Percentiles rank a stretch among this genome's conserved stretches.
phyloP scores from a whole-genome alignment of 2,113 vertebrate species.

The Malurus cyaneus region DNA sequence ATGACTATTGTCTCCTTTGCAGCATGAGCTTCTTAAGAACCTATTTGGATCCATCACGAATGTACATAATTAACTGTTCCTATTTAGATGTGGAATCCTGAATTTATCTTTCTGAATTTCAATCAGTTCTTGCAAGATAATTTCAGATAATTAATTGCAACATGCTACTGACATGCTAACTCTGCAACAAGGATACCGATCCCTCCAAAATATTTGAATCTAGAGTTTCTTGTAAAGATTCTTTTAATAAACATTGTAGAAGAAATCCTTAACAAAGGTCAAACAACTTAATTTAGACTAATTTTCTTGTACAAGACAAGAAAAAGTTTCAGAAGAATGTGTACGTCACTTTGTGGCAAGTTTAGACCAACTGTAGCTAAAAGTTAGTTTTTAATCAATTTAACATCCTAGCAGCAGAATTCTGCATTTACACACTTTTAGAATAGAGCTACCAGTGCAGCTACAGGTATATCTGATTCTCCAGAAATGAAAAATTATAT shows the following conservation, averaged over 20 bases:
- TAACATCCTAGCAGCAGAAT: not conserved
- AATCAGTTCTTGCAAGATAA: not conserved
- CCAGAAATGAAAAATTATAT: not conserved
- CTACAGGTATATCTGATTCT: not conserved
- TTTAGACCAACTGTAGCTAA: not conserved
- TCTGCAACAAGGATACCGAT: not conserved
- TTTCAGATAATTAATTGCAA: not conserved
- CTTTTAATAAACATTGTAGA: not conserved
- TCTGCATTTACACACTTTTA: not conserved
- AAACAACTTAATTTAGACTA: not conserved
- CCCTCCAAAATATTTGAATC: not conserved
- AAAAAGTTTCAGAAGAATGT: not conserved
- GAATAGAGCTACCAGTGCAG: not conserved
- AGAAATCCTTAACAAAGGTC: not conserved
- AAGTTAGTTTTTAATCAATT: not conserved
- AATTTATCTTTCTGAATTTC: not conserved
- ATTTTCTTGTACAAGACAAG: not conserved
- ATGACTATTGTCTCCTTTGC: not conserved
- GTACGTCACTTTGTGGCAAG: fast-evolving
- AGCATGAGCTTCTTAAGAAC: not conserved
- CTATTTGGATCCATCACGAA: not conserved
- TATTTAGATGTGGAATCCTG: not conserved
- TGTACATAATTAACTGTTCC: not conserved
- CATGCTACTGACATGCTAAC: not conserved
- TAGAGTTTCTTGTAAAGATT: not conserved